These are phyloP conservation scores for Leptoteleia sp. DNA, from an alignment of 1,140 invertebrate species.

Conservation along the genomic window DNA sequence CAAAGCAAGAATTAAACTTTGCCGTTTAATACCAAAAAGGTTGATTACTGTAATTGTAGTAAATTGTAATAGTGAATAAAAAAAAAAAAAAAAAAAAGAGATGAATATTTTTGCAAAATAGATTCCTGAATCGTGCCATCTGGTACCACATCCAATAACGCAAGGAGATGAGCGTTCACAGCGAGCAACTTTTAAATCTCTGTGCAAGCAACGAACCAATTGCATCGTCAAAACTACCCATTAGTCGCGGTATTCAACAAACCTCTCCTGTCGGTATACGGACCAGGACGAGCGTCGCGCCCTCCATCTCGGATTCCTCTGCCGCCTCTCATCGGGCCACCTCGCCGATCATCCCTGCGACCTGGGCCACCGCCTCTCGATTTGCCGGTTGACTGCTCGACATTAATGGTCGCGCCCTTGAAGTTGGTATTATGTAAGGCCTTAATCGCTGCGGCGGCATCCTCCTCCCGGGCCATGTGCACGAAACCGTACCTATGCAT, in stretches of 20 bases:
- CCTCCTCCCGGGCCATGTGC: slow-evolving; percentile 79
- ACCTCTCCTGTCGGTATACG: slow-evolving; percentile 81
- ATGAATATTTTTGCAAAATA: too few species aligned
- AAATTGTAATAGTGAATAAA: too few species aligned
- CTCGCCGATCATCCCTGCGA: slow-evolving; percentile 75
- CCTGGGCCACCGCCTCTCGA: slow-evolving; percentile 75
- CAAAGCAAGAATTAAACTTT: too few species aligned
- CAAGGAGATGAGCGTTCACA: slow-evolving; percentile 46
- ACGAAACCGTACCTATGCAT: slow-evolving; percentile 80
- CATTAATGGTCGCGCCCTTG: slow-evolving; percentile 80
- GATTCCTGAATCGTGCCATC: neutral
- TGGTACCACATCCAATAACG: slow-evolving; percentile 53
- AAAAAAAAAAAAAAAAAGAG: neutral
- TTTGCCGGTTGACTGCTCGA: slow-evolving; percentile 80
- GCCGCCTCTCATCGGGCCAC: slow-evolving; percentile 78
- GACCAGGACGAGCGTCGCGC: slow-evolving; percentile 80
- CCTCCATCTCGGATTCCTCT: slow-evolving; percentile 79
- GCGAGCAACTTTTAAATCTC: slow-evolving; percentile 51
- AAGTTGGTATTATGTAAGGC: slow-evolving; percentile 79
- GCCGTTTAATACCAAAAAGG: too few species aligned
- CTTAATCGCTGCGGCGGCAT: slow-evolving; percentile 78
- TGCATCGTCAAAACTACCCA: slow-evolving; percentile 66
- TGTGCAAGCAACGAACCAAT: slow-evolving; percentile 70
- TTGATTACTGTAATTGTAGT: too few species aligned
- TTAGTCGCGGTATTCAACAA: slow-evolving; percentile 73